Percentiles rank a stretch among this genome's conserved stretches.
phyloP scores from a whole-genome alignment of 2,113 vertebrate genomes.

The Dromas ardeola region DNA sequence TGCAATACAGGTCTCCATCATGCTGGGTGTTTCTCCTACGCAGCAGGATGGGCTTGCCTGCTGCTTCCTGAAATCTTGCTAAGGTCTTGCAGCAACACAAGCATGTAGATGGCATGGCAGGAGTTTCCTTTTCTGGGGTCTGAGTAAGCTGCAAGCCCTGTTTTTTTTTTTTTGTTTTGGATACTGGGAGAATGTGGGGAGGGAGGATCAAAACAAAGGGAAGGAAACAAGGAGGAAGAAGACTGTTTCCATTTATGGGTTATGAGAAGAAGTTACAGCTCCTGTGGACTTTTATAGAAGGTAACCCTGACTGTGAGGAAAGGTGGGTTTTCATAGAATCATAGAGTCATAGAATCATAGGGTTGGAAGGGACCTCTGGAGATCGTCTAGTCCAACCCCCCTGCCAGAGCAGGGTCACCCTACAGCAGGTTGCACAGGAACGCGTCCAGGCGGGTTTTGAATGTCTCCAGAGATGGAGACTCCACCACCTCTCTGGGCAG shows the following conservation, averaged over 20 bases:
- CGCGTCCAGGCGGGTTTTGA: no score
- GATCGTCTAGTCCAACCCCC: no score
- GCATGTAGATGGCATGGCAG: not conserved
- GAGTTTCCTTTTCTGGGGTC: conserved; percentile 1
- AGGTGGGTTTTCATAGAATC: not conserved
- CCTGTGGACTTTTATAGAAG: conserved; percentile 4
- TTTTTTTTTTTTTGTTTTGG: not conserved
- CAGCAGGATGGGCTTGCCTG: not conserved
- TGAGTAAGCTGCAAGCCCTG: not conserved
- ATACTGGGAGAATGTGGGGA: not conserved
- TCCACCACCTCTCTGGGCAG: no score
- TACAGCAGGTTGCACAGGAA: no score
- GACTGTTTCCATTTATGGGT: conserved; percentile 11
- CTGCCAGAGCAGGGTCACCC: no score
- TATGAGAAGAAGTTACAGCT: not conserved
- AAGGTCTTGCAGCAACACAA: not conserved
- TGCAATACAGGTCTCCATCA: not conserved
- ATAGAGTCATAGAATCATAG: no score
- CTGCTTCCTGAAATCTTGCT: not conserved
- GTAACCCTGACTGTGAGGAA: not conserved
- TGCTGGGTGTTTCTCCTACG: not conserved
- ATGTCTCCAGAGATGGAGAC: no score
- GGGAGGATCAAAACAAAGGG: not conserved
- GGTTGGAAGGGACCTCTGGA: no score
- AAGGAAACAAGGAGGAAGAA: not conserved